Conservation (phyloP, 2,113 vertebrate species). For the Eulemur rufifrons region DNA sequence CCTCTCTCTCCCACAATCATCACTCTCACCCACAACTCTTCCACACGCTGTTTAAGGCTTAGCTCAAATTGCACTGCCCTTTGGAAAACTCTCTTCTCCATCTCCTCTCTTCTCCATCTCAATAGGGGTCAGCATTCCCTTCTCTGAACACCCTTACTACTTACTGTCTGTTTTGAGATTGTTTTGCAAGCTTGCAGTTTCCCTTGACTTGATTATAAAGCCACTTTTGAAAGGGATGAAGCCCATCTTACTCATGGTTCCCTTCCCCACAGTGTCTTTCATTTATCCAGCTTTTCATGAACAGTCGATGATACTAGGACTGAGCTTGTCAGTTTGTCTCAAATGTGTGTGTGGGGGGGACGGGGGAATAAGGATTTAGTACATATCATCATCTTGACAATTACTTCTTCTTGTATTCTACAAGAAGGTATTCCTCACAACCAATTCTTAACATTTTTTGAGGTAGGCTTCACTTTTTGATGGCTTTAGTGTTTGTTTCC, state of each 20-base stretch:
- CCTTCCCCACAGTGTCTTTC: neutral
- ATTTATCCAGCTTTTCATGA: neutral
- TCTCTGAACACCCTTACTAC: neutral
- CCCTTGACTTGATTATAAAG: neutral
- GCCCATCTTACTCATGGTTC: neutral
- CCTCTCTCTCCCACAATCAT: neutral
- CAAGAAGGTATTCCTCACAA: neutral
- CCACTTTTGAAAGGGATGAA: neutral
- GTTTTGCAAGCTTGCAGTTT: neutral
- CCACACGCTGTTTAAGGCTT: neutral
- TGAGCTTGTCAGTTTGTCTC: neutral
- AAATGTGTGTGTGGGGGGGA: fast-evolving
- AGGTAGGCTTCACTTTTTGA: neutral
- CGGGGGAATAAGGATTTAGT: neutral
- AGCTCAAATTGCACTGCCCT: neutral
- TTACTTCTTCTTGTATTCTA: neutral
- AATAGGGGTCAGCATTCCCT: neutral
- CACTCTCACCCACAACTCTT: neutral
- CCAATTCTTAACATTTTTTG: neutral
- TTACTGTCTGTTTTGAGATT: neutral
- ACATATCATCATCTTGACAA: neutral
- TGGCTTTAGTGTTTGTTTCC: constrained; percentile 12
- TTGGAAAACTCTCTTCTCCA: neutral
- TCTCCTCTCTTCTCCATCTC: neutral
- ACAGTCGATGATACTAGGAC: neutral